Percentiles rank a stretch among this genome's conserved stretches.
phyloP scores from a whole-genome alignment of 1,140 invertebrate species.

The Trichonephila inaurata region DNA sequence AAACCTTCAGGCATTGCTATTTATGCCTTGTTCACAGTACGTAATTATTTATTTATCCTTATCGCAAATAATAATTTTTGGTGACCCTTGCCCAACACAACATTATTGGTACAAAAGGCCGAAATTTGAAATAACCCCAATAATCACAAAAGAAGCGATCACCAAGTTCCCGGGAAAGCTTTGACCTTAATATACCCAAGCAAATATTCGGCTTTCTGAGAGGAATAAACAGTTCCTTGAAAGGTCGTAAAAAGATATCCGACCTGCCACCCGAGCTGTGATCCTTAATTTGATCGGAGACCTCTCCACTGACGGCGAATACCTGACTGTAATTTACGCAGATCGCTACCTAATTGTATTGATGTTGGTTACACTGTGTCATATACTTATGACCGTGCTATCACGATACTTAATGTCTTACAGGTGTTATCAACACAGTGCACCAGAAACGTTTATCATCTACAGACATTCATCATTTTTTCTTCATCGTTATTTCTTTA shows the following conservation, averaged over 20 bases:
- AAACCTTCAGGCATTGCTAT: not conserved
- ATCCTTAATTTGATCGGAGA: conserved; percentile 1
- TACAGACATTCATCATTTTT: not conserved
- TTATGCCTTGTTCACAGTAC: not conserved
- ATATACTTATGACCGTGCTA: not conserved
- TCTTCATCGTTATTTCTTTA: not conserved
- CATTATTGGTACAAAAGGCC: conserved; percentile 24
- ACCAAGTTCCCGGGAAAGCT: conserved; percentile 37
- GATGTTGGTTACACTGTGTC: not conserved
- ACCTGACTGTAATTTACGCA: conserved; percentile 15
- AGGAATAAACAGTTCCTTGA: conserved; percentile 2
- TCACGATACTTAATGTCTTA: not conserved
- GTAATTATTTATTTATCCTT: conserved; percentile 41
- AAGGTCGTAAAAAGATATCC: conserved; percentile 32
- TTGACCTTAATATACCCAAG: conserved; percentile 47
- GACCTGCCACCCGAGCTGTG: conserved; percentile 32
- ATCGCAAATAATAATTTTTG: conserved; percentile 36
- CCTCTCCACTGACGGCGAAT: not conserved
- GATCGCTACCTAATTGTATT: conserved; percentile 24
- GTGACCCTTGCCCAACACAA: conserved; percentile 12
- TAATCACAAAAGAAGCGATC: conserved; percentile 30
- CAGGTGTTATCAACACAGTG: not conserved
- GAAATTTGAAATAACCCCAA: conserved; percentile 48
- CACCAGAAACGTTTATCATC: not conserved
- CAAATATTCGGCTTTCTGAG: not conserved